These are phyloP conservation scores for Aleiodes alternator DNA, from an alignment of 2,888 invertebrate species.

Conservation along the genomic window DNA sequence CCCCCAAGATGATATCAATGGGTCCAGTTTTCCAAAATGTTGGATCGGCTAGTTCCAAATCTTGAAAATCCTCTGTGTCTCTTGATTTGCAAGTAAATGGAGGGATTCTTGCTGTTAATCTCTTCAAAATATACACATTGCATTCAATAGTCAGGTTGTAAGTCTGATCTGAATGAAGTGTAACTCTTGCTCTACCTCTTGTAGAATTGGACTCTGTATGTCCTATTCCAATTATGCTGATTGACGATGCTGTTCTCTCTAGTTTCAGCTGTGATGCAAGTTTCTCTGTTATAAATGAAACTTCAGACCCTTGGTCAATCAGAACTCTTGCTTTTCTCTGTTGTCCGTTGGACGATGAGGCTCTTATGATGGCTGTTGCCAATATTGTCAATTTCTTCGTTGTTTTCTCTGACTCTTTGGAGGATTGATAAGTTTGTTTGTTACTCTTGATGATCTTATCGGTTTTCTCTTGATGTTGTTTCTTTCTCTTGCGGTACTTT, in stretches of 20 bases:
- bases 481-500: no score
- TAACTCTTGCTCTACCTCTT: no score
- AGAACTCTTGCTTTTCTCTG: neutral
- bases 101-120: neutral
- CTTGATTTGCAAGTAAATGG: neutral
- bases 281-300: neutral
- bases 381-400: neutral
- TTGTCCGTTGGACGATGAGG: neutral
- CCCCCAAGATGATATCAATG: no score
- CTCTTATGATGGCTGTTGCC: neutral
- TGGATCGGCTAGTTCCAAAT: neutral
- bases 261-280: no score
- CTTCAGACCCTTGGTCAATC: neutral
- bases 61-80: neutral
- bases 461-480: no score
- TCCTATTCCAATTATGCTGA: neutral
- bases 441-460: no score
- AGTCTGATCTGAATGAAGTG: neutral
- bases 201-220: neutral
- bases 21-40: no score
- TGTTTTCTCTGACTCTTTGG: neutral
- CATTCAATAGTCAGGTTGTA: neutral
- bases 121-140: neutral
- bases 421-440: no score
- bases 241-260: neutral